A percentile compares a stretch with the other conserved stretches of the same genome.
Evolutionary conservation across 2,888 invertebrate species (phyloP).

Genomic region (Saturnia pavonia): DNA sequence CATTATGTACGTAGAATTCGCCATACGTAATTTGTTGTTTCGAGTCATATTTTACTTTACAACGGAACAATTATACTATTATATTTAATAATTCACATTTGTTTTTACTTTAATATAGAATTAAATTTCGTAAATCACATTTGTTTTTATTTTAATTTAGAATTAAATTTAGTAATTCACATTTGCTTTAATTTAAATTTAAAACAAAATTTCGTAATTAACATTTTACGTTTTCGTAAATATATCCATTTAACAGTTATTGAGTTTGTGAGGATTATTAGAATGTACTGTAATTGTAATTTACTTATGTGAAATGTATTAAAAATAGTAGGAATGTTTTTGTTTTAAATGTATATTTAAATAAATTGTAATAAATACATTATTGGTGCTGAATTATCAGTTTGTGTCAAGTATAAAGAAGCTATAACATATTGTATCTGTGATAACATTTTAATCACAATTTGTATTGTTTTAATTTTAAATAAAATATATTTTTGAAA

Average conservation of each 20-base stretch:
- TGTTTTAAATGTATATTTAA: too few relatives aligned
- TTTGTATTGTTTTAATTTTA: not conserved
- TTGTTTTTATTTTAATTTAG: not conserved
- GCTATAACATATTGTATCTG: not conserved
- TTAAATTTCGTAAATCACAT: not conserved
- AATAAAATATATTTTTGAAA: constrained; percentile 1
- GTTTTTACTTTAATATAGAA: not conserved
- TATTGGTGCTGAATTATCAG: not conserved
- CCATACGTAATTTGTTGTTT: not conserved
- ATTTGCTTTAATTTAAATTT: not conserved
- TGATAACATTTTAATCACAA: not conserved
- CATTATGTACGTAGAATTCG: not conserved
- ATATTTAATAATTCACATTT: not conserved
- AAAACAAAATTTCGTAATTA: not conserved
- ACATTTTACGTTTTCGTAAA: too few relatives aligned
- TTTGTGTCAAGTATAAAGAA: not conserved
- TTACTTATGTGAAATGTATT: too few relatives aligned
- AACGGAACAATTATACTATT: not conserved
- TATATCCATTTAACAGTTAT: too few relatives aligned
- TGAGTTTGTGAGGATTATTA: too few relatives aligned
- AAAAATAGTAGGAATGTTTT: too few relatives aligned
- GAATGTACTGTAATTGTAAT: too few relatives aligned
- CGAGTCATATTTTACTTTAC: not conserved
- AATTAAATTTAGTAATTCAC: not conserved
- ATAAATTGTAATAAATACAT: not conserved